Percentiles rank a stretch among this genome's conserved stretches.
Evolutionary conservation across 2,888 invertebrate genomes (phyloP).

Genomic region (Orthosia incerta): DNA sequence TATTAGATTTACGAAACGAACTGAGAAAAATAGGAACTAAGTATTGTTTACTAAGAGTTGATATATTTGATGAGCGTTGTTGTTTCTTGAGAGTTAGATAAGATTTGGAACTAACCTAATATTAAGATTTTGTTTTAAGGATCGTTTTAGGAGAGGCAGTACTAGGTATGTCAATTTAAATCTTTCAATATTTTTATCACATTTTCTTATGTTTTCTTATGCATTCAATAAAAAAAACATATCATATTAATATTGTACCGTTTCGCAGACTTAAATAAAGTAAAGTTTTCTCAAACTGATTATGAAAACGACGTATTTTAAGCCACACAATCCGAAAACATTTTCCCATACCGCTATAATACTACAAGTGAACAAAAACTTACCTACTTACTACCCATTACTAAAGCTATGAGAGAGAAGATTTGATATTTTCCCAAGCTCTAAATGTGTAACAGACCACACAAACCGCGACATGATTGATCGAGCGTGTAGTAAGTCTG

Average conservation of each 20-base stretch:
- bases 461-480: constrained; percentile 63
- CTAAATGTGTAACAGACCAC: constrained; percentile 60
- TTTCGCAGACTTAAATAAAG: too few relatives aligned
- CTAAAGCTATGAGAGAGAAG: constrained; percentile 34
- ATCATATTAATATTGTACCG: too few relatives aligned
- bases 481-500: constrained; percentile 51
- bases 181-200: too few relatives aligned
- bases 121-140: background rate
- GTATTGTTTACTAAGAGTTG: background rate
- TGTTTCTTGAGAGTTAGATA: background rate
- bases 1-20: constrained; percentile 36
- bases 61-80: background rate
- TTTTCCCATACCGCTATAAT: background rate
- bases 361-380: background rate
- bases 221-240: too few relatives aligned
- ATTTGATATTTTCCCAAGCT: constrained; percentile 56
- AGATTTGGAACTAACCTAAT: background rate
- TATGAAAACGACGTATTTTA: background rate
- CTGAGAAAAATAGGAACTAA: constrained; percentile 13
- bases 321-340: background rate
- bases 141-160: background rate
- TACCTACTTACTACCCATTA: background rate
- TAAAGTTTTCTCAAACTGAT: too few relatives aligned
- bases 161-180: background rate
- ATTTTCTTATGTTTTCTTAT: too few relatives aligned